phyloP scores from a whole-genome alignment of 2,113 vertebrate species.

The Macroglossus sobrinus region DNA sequence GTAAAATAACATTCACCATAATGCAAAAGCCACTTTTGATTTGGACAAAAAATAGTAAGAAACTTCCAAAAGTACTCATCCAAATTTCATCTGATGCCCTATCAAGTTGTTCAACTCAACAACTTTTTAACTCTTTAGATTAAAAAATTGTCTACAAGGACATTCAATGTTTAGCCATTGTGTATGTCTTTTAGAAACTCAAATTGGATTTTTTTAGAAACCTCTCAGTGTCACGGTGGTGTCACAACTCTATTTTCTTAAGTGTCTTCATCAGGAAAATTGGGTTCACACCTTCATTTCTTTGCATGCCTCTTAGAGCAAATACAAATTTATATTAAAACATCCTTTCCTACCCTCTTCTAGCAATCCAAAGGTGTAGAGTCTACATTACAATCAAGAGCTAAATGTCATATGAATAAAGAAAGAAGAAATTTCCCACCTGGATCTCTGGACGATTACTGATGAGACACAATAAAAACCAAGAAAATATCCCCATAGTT shows the following conservation, averaged over 20 bases:
- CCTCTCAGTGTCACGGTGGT: background rate
- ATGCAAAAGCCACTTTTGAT: background rate
- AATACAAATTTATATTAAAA: background rate
- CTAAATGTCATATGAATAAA: background rate
- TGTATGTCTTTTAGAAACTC: background rate
- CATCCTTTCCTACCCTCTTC: background rate
- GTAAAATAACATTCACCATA: background rate
- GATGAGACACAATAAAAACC: background rate
- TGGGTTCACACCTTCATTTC: background rate
- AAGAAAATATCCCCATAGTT: background rate
- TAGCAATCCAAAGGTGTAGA: background rate
- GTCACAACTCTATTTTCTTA: background rate
- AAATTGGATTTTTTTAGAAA: background rate
- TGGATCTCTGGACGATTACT: background rate
- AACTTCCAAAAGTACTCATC: background rate
- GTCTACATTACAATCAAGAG: background rate
- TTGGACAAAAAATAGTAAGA: background rate
- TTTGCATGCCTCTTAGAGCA: background rate
- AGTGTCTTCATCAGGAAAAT: background rate
- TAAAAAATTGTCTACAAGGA: background rate
- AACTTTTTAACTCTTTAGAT: background rate
- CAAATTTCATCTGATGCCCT: background rate
- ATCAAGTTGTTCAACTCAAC: background rate
- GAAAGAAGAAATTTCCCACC: background rate
- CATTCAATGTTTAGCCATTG: background rate